phyloP scores from a whole-genome alignment of 64 coral and sea anemone species.

The Astreopora myriophthalma region DNA sequence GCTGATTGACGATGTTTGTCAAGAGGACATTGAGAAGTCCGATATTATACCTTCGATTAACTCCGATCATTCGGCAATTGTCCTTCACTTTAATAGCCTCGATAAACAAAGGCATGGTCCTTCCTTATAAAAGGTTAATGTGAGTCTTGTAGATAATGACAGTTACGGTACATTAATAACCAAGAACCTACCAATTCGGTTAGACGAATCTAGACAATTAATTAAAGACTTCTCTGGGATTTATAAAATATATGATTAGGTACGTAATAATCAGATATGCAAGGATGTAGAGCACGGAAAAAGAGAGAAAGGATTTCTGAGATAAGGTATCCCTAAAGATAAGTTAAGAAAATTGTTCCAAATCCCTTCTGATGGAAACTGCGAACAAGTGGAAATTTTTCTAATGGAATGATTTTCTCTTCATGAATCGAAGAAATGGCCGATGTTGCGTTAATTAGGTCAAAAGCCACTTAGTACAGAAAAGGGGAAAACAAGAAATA shows the following conservation, averaged over 20 bases:
- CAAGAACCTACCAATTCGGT: background rate
- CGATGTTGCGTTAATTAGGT: background rate
- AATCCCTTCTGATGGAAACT: background rate
- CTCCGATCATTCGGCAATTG: conserved; percentile 22
- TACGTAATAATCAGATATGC: conserved; percentile 2
- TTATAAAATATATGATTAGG: conserved; percentile 41
- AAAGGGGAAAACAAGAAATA: conserved; percentile 22
- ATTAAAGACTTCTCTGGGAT: conserved; percentile 54
- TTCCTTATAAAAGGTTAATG: background rate
- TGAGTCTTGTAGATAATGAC: conserved; percentile 5
- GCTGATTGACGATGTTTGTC: background rate
- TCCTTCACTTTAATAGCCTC: background rate
- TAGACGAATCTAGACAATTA: conserved; percentile 23
- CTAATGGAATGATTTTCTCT: background rate
- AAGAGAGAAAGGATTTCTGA: background rate
- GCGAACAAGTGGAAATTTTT: background rate
- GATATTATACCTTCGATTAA: conserved; percentile 15
- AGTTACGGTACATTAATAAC: conserved; percentile 30
- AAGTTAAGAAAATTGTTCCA: background rate
- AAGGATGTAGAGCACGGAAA: conserved; percentile 21
- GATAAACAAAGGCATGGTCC: background rate
- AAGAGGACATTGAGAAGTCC: conserved; percentile 10
- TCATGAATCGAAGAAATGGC: background rate
- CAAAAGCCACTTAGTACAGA: conserved; percentile 8
- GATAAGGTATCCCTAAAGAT: background rate